Base-by-base conservation (phyloP, 2,113 vertebrate species). In the Brachyistius frenatus region DNA sequence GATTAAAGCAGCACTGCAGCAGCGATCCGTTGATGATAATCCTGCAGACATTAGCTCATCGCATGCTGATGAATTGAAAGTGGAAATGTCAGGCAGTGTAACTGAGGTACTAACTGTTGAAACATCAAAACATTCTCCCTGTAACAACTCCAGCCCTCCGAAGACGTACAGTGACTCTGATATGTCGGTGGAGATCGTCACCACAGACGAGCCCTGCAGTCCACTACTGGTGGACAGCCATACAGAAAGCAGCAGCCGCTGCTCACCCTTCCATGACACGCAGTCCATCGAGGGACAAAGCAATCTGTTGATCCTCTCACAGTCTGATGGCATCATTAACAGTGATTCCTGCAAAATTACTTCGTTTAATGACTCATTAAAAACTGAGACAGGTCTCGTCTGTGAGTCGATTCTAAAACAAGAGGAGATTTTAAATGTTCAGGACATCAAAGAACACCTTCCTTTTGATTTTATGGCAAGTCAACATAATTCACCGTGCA, bases 381-480 rank as follows among this genome's bases (percentile, higher is more conserved):
- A 91, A 86, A 49, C 62, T 53, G 79, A 89, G 50, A 35, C 62
- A 2, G 14, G 14, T 37, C 76, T 89, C 14, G 15, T 79, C 36
- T 89, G 81, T 46, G 68, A 83, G 68, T 78, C 56, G 7, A 73
- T 81, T 65, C 84, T 79, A 37, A 84, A 90, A 57, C 81, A 81
- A 69, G 85, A 83, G 3, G 81, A 90, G 63, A 83, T 90, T 88
- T 80, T 93, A 60, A 84, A 88, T 61, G 85, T 88, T 68, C 85
- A 82, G 36, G 88, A 93, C 60, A 90, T 87, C 67, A 82, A 86
- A 79, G 89, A 92, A 56, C 86, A 93, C 46, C 88, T 86, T 75
- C 91, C 90, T 23, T 16, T 89, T 73, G 76, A 92, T 82, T 89
- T 93, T 52, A 88, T 90, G 83, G 86, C 91, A 83, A 92, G 92